These are phyloP conservation scores for Nesogale talazaci DNA, from an alignment of 2,113 vertebrate species.

Conservation along the genomic window DNA sequence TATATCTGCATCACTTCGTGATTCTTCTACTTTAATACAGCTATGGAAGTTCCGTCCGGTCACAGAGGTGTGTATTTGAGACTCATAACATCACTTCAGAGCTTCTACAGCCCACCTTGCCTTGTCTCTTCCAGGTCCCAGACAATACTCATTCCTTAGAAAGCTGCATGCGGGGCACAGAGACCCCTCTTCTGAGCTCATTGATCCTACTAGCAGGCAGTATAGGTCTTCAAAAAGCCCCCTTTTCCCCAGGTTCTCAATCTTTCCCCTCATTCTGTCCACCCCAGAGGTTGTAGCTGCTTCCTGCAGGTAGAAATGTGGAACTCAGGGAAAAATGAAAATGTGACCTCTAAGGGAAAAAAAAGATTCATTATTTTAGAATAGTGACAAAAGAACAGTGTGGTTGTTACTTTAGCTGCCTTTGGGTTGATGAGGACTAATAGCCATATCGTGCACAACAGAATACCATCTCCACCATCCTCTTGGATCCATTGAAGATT, in stretches of 20 bases:
- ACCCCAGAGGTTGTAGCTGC: background rate
- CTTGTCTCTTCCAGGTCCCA: background rate
- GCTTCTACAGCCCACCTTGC: background rate
- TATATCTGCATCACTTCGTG: background rate
- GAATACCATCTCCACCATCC: background rate
- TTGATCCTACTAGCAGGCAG: background rate
- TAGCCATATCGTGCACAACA: background rate
- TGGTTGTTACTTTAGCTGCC: background rate
- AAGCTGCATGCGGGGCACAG: background rate
- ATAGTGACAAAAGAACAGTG: background rate
- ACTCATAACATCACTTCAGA: background rate
- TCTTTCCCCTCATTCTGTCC: background rate
- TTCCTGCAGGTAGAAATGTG: background rate
- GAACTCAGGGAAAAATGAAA: background rate
- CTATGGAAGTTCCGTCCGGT: background rate
- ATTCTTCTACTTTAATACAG: background rate
- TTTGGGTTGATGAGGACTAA: background rate
- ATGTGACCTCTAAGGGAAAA: background rate
- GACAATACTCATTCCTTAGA: background rate
- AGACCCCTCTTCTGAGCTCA: background rate
- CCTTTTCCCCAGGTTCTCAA: background rate
- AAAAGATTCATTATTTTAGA: conserved; percentile 16
- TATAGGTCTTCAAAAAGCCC: background rate
- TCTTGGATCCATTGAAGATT: background rate
- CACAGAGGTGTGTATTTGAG: background rate